Base-by-base conservation (phyloP, 2,888 invertebrate species). In the Tipula helvola region DNA sequence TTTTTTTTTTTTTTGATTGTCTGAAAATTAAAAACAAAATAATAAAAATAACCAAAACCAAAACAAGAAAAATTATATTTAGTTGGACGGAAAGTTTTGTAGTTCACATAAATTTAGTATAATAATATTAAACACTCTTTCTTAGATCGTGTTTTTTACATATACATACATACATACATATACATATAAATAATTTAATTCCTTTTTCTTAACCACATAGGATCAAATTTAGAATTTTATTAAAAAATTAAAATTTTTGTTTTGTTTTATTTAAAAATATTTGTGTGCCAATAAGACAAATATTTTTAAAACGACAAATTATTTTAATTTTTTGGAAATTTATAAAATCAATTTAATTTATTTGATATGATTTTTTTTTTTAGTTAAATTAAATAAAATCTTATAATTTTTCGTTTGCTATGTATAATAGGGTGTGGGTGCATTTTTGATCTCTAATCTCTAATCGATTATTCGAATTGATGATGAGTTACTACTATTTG, bases 401-500 rank as follows among this genome's bases (percentile, higher is more conserved):
- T 71, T 71, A 71, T 71, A 71, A 71, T 71, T 28, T 71, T 57
- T 71, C 8, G 8, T 18, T 57, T 16, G 16, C 52, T 52, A 52
- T 44, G 52, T n/a, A 57, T 57, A 28, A 28, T 57, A 4, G 71
- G 5, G 44, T 5, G 16, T 16, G 52, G 39, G 39, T 7, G 5
- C 7, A 39, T 4, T 71, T 28, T 71, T 3, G 39, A 7, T 39
- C 4, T 57, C 5, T 57, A 5, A 57, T 12, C 13, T 41, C 87
- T 87, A 88, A 85, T 88, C 88, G 86, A 88, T 88, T 86, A 88
- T 88, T 85, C 88, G 87, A 84, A 88, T 88, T 18, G 88, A 88
- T 44, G 88, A 88, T 42, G 88, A 87, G 86, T 88, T 88, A 86
- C 88, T 88, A 86, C 88, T 88, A 85, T 88, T 88, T n/a, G 88